Evolutionary conservation across 2,113 vertebrate genomes (phyloP).

Genomic region (Siniperca knerii): DNA sequence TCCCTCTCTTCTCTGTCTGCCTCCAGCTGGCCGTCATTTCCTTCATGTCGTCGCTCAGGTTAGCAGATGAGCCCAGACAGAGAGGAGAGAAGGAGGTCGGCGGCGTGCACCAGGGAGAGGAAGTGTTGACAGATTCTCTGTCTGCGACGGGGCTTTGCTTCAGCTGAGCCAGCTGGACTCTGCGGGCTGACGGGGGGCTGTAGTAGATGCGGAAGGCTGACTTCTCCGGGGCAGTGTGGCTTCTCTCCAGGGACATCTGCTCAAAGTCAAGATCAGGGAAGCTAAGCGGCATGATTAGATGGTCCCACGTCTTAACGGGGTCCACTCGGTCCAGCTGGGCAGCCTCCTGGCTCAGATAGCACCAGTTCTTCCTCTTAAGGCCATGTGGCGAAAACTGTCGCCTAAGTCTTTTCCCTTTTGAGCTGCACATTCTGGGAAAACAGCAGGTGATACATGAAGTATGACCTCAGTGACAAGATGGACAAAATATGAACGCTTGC

Average conservation of each 20-base stretch:
- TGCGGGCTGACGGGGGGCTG: constrained; percentile 92
- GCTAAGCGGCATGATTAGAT: constrained; percentile 82
- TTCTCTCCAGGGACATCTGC: constrained; percentile 87
- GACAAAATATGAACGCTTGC: neutral
- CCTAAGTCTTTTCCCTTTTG: constrained; percentile 81
- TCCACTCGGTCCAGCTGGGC: constrained; percentile 79
- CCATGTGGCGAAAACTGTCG: constrained; percentile 85
- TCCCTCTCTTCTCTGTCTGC: constrained; percentile 82
- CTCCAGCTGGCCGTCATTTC: constrained; percentile 92
- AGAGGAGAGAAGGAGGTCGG: constrained; percentile 79
- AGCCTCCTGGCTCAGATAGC: constrained; percentile 86
- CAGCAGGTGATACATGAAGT: constrained; percentile 3
- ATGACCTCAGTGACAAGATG: neutral
- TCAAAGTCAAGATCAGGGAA: constrained; percentile 84
- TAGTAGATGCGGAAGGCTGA: constrained; percentile 94
- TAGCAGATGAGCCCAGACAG: constrained; percentile 89
- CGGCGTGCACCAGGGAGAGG: constrained; percentile 75
- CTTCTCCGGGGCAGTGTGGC: constrained; percentile 94
- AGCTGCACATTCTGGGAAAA: constrained; percentile 50
- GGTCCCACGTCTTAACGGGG: constrained; percentile 88
- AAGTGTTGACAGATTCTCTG: constrained; percentile 42
- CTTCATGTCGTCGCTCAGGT: constrained; percentile 98
- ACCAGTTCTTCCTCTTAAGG: constrained; percentile 83
- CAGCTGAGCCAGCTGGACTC: constrained; percentile 76
- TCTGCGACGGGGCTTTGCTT: constrained; percentile 68